phyloP scores from a whole-genome alignment of 2,113 vertebrate genomes.

The Eidolon helvum region DNA sequence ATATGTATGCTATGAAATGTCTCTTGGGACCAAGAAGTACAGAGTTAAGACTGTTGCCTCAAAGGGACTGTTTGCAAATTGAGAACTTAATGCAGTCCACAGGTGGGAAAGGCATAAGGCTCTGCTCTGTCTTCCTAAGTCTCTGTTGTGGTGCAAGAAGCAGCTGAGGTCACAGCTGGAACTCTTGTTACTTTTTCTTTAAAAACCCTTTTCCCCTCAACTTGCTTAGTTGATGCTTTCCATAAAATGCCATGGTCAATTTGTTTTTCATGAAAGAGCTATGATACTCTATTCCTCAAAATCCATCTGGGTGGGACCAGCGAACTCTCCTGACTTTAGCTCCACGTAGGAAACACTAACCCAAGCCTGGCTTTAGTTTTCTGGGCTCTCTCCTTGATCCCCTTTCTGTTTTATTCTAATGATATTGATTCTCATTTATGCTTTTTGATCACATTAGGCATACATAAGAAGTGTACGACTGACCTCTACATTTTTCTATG shows the following conservation, averaged over 20 bases:
- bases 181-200: not conserved
- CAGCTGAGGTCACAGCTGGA: not conserved
- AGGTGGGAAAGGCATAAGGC: not conserved
- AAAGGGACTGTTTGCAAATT: not conserved
- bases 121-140: not conserved
- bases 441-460: rapidly evolving
- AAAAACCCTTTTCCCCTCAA: not conserved
- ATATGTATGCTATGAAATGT: not conserved
- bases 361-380: not conserved
- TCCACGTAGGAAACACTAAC: not conserved
- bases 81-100: not conserved
- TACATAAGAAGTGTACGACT: not conserved
- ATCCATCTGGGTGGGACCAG: not conserved
- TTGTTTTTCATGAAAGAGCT: not conserved
- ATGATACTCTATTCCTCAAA: not conserved
- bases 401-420: not conserved
- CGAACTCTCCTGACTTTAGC: not conserved
- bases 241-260: not conserved
- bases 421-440: not conserved
- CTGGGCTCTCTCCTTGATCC: not conserved
- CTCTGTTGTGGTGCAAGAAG: not conserved
- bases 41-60: not conserved
- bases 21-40: slow-evolving; percentile 28
- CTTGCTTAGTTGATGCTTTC: not conserved
- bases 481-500: not conserved